A percentile compares a stretch with the other conserved stretches of the same genome.
phyloP scores from a whole-genome alignment of 2,113 vertebrate genomes.

The Coracopsis vasa region DNA sequence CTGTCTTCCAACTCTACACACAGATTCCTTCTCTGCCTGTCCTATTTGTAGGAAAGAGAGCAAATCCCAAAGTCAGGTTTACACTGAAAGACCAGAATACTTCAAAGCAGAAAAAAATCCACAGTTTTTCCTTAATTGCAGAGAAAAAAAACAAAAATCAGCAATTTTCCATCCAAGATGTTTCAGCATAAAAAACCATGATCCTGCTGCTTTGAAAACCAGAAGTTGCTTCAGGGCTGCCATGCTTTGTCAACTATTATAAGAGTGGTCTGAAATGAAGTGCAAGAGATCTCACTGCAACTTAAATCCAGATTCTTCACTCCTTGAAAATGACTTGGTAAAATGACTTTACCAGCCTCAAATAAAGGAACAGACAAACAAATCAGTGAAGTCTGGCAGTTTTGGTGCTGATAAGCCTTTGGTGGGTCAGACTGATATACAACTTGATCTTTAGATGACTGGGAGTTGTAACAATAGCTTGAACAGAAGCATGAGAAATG shows the following conservation, averaged over 20 bases:
- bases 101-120: not conserved
- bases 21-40: not conserved
- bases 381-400: not conserved
- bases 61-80: not conserved
- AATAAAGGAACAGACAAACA: not conserved
- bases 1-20: not conserved
- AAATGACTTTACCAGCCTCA: not conserved
- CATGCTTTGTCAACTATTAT: not conserved
- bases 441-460: not conserved
- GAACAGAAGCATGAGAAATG: not conserved
- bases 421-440: not conserved
- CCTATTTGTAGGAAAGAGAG: not conserved
- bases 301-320: not conserved
- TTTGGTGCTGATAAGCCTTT: not conserved
- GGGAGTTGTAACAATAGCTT: not conserved
- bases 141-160: not conserved
- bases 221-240: not conserved
- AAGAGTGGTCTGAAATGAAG: not conserved
- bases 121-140: not conserved
- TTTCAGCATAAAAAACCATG: not conserved
- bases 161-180: not conserved
- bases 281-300: not conserved
- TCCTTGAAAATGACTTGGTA: not conserved
- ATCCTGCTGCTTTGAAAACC: not conserved
- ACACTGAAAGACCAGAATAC: not conserved